Evolutionary conservation across 64 coral and sea anemone species (phyloP).

Genomic region (Montipora capricornis): DNA sequence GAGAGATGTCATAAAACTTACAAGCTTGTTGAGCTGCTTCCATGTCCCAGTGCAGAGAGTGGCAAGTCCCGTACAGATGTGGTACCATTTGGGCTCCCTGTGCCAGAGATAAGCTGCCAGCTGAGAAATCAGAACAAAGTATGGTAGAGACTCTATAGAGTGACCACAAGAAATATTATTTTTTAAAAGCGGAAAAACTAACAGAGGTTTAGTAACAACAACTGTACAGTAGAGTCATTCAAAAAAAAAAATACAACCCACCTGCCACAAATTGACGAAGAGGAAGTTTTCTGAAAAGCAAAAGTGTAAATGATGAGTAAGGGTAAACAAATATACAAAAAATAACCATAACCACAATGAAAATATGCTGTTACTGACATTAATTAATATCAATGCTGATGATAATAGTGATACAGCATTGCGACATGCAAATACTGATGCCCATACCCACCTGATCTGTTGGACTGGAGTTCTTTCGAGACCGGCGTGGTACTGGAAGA

Average conservation of each 20-base stretch:
- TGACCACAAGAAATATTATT: too few relatives aligned
- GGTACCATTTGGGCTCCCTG: constrained; percentile 91
- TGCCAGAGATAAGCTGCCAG: constrained; percentile 91
- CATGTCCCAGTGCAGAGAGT: constrained; percentile 45
- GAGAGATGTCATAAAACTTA: constrained; percentile 42
- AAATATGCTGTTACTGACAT: too few relatives aligned
- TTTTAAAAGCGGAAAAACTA: too few relatives aligned
- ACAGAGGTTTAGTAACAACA: too few relatives aligned
- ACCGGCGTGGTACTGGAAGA: constrained; percentile 74
- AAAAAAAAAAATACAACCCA: background rate
- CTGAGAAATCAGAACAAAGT: constrained; percentile 1
- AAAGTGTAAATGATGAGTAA: background rate
- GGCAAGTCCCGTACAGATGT: constrained; percentile 74
- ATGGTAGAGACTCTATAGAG: too few relatives aligned
- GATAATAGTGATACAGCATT: too few relatives aligned
- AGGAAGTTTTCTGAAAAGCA: constrained; percentile 72
- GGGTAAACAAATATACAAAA: background rate
- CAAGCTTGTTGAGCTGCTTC: constrained; percentile 82
- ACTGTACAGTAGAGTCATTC: too few relatives aligned
- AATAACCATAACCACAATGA: too few relatives aligned
- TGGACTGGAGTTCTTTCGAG: constrained; percentile 67
- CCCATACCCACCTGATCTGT: constrained; percentile 60
- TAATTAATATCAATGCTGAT: too few relatives aligned
- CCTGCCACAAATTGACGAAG: constrained; percentile 93
- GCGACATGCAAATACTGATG: background rate